These are phyloP conservation scores for Hozukius guyotensis DNA, from an alignment of 2,797 vertebrate species.

Conservation along the genomic window DNA sequence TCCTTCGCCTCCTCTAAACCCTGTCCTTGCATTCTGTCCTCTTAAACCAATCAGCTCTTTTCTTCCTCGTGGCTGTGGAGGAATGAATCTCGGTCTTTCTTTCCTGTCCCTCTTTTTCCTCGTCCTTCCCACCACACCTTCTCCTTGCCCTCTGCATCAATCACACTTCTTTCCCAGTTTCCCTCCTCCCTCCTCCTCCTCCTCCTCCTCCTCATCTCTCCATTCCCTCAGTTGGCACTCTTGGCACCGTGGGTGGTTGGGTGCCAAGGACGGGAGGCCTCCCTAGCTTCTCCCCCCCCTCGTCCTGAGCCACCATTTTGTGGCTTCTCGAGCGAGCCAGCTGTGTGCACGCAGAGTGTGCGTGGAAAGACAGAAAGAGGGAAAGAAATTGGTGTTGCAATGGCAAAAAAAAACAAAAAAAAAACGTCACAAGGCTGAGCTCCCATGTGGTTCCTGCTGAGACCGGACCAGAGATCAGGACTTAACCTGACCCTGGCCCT, in stretches of 20 bases:
- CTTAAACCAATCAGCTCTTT: slow-evolving; percentile 59
- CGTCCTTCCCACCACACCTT: slow-evolving; percentile 25
- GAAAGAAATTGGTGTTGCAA: slow-evolving; percentile 51
- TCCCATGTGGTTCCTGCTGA: slow-evolving; percentile 51
- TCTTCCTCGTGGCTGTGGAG: slow-evolving; percentile 45
- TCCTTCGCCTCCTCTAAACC: slow-evolving; percentile 56
- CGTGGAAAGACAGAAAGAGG: not conserved
- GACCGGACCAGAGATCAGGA: slow-evolving; percentile 53
- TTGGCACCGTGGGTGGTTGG: slow-evolving; percentile 58
- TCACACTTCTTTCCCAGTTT: slow-evolving; percentile 31
- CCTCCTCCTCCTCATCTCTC: slow-evolving; percentile 29
- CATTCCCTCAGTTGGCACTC: slow-evolving; percentile 61
- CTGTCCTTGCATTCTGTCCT: slow-evolving; percentile 55
- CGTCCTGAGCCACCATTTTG: slow-evolving; percentile 52
- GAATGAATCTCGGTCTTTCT: slow-evolving; percentile 68
- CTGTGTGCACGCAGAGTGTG: slow-evolving; percentile 32
- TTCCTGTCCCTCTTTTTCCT: not conserved
- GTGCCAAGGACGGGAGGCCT: slow-evolving; percentile 63
- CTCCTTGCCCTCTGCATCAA: not conserved
- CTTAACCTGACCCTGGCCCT: slow-evolving; percentile 53
- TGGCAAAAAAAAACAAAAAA: slow-evolving; percentile 1
- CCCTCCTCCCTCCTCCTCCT: not conserved
- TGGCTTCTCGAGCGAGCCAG: slow-evolving; percentile 36
- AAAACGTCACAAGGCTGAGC: slow-evolving; percentile 61
- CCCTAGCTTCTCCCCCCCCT: slow-evolving; percentile 21